Conservation (phyloP, 2,888 invertebrate genomes). For the Ceramica pisi region DNA sequence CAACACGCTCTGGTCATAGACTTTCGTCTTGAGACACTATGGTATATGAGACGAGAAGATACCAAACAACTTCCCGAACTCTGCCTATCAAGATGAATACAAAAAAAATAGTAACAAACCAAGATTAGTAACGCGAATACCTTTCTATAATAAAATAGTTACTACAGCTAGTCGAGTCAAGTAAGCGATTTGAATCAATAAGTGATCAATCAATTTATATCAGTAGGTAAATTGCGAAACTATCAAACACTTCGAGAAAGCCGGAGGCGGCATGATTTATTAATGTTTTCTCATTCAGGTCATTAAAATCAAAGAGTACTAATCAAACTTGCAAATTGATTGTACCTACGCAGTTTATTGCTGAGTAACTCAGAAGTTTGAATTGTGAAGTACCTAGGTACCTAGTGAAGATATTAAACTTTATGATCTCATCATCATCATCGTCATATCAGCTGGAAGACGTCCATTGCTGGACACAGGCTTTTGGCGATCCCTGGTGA, state of each 20-base stretch:
- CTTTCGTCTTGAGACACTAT: too few species aligned
- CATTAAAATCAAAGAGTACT: constrained; percentile 55
- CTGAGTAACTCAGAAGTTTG: neutral
- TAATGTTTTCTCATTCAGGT: constrained; percentile 37
- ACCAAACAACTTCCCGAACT: too few species aligned
- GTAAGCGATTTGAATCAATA: constrained; percentile 20
- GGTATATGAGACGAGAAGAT: too few species aligned
- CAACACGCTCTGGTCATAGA: too few species aligned
- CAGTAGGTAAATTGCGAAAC: constrained; percentile 30
- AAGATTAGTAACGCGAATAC: neutral
- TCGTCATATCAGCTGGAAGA: too few species aligned
- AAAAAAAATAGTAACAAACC: too few species aligned
- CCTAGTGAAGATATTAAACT: too few species aligned
- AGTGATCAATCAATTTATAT: constrained; percentile 41
- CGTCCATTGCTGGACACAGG: too few species aligned
- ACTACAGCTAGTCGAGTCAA: neutral
- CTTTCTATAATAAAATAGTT: neutral
- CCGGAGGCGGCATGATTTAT: constrained; percentile 41
- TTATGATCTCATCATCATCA: too few species aligned
- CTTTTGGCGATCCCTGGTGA: too few species aligned
- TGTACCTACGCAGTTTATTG: constrained; percentile 44
- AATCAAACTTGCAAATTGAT: constrained; percentile 53
- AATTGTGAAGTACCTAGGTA: neutral
- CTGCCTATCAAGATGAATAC: too few species aligned
- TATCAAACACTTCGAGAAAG: constrained; percentile 30